Percentiles rank a stretch among this genome's conserved stretches.
These are phyloP conservation scores for Zelostemma sp. DNA, from an alignment of 1,140 invertebrate species.

Conservation along the genomic window DNA sequence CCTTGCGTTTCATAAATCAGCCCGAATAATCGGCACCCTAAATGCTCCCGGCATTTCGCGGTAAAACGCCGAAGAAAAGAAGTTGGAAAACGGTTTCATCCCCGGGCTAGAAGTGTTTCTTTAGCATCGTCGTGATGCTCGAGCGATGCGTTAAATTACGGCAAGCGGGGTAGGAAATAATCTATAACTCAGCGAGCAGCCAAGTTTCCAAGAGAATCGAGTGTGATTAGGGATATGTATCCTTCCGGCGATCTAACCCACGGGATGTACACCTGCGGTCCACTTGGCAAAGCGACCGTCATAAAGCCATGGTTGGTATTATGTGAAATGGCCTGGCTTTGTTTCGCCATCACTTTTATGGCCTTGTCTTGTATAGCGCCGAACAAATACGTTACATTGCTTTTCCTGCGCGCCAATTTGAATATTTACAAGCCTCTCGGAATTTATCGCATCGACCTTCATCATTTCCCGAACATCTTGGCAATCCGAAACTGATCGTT, in stretches of 20 bases:
- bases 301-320: constrained; percentile 38
- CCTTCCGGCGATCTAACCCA: constrained; percentile 43
- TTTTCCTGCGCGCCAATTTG: background rate
- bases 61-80: background rate
- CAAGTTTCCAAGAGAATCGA: constrained; percentile 40
- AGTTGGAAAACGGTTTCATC: background rate
- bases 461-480: no score
- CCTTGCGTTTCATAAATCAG: constrained; percentile 28
- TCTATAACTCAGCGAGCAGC: constrained; percentile 30
- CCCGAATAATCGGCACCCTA: constrained; percentile 1
- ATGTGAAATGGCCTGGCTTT: constrained; percentile 39
- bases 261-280: constrained; percentile 47
- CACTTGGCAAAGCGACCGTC: constrained; percentile 41
- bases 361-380: constrained; percentile 26
- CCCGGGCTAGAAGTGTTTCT: background rate
- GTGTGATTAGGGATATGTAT: constrained; percentile 49
- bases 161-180: constrained; percentile 28
- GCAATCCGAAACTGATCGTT: no score
- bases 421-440: no score
- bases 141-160: constrained; percentile 36
- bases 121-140: background rate
- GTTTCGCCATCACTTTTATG: constrained; percentile 20
- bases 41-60: background rate
- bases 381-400: constrained; percentile 20
- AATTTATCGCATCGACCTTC: no score